Conservation (phyloP, 2,113 vertebrate species). For the Vireo altiloquus region DNA sequence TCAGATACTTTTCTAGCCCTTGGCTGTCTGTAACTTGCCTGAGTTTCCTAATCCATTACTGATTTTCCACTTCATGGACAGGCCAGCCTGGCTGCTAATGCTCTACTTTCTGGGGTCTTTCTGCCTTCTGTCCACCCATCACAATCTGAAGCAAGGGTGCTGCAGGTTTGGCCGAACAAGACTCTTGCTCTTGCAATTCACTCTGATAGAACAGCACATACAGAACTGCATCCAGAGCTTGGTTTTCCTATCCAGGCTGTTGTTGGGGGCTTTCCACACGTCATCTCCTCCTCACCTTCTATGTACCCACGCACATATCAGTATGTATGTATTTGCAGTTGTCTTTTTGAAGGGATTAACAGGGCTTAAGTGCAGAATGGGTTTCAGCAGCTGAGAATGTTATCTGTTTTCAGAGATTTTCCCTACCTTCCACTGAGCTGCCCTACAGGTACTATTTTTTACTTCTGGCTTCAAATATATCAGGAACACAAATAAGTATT, state of each 20-base stretch:
- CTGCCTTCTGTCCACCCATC: not conserved
- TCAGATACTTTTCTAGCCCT: not conserved
- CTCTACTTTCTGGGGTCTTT: not conserved
- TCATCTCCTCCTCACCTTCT: not conserved
- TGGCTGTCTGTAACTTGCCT: not conserved
- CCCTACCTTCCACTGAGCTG: not conserved
- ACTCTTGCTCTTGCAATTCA: not conserved
- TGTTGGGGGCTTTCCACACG: not conserved
- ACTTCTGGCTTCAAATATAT: not conserved
- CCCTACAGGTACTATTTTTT: not conserved
- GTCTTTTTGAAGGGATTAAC: slow-evolving; percentile 13
- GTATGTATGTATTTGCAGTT: not conserved
- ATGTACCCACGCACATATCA: not conserved
- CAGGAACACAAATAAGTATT: slow-evolving; percentile 1
- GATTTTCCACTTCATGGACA: not conserved
- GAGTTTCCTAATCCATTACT: not conserved
- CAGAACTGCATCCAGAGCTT: not conserved
- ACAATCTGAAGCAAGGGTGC: not conserved
- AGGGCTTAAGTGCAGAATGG: not conserved
- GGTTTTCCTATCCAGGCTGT: not conserved
- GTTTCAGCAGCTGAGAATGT: not conserved
- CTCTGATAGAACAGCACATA: not conserved
- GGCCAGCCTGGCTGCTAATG: not conserved
- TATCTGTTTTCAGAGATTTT: slow-evolving; percentile 18
- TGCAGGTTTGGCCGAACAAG: not conserved